Base-by-base conservation (phyloP, 2,113 vertebrate species). In the Cavia aperea region DNA sequence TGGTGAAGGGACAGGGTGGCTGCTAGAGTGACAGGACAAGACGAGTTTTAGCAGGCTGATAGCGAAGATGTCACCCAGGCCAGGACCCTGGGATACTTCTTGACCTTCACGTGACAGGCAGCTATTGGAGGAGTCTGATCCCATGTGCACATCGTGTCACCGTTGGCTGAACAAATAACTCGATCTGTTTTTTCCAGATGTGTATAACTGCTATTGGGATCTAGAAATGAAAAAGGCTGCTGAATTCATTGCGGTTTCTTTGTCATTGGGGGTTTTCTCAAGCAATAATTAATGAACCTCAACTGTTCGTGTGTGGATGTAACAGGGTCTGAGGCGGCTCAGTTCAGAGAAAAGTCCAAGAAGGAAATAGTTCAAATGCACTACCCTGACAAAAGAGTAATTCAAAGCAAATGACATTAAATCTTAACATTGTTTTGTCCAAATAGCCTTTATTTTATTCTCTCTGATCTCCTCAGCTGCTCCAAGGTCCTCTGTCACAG, bases 221-320 rank as follows among this genome's bases (percentile, higher is more conserved):
- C 4, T 51, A 1, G 11, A 83, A 72, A 60, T n/a, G 36, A 87
- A 93, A 58, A 82, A 46, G 1, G 6, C 43, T 33, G 13, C 51
- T 68, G 60, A 29, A 82, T 82, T 29, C 36, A 4, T 24, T 60
- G 73, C 14, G 2, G 16, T 60, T 72, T 8, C 65, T 58, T 66
- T 19, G 26, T 85, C 12, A 6, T 26, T 24, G 39, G 33, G 29
- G 15, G 5, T 62, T 89, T 87, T 77, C 54, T 72, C 73, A 81
- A 84, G 72, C 9, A 43, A 46, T 54, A 49, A 39, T 85, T 84
- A 39, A 86, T 89, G 46, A 82, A 95, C 81, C 36, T 5, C 49
- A 62, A 49, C 46, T 60, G 33, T 5, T 5, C 33, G 23, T 46
- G 31, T 4, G n/a, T 18, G 4, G 21, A 2, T 29, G 4, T 70